Percentiles rank a stretch among this genome's conserved stretches.
These are phyloP conservation scores for Cybosia mesomella DNA, from an alignment of 2,888 invertebrate species.

Conservation along the genomic window DNA sequence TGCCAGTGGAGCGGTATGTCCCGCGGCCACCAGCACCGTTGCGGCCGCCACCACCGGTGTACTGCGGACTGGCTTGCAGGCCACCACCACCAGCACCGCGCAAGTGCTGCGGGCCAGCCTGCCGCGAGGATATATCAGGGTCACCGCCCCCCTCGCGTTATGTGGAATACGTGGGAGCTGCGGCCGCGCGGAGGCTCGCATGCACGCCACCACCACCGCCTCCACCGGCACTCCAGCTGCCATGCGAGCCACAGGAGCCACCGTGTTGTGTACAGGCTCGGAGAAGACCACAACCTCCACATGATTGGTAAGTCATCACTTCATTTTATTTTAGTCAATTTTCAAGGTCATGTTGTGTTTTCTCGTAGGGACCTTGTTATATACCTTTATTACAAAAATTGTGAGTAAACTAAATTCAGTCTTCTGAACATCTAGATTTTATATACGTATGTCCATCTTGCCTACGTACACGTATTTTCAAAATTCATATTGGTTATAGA, in stretches of 20 bases:
- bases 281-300: slow-evolving; percentile 86
- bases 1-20: slow-evolving; percentile 91
- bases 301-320: slow-evolving; percentile 84
- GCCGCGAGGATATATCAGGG: slow-evolving; percentile 79
- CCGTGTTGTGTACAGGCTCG: slow-evolving; percentile 87
- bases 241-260: slow-evolving; percentile 82
- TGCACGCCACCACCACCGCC: slow-evolving; percentile 84
- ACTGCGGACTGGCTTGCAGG: slow-evolving; percentile 85
- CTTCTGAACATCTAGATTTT: background rate
- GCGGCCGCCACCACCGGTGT: slow-evolving; percentile 83
- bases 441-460: background rate
- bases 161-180: slow-evolving; percentile 89
- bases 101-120: slow-evolving; percentile 82
- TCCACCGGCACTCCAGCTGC: slow-evolving; percentile 81
- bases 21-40: slow-evolving; percentile 86
- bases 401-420: background rate
- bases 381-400: background rate
- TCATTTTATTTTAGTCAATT: background rate
- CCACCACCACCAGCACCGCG: slow-evolving; percentile 75
- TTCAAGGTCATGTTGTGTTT: slow-evolving; percentile 10
- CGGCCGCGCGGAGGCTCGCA: slow-evolving; percentile 87
- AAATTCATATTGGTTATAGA: too few relatives aligned
- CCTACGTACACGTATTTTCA: background rate
- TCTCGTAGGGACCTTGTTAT: background rate
- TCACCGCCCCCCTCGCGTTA: slow-evolving; percentile 83